Base-by-base conservation (phyloP, 2,888 invertebrate species). In the Dasysyrphus albostriatus region DNA sequence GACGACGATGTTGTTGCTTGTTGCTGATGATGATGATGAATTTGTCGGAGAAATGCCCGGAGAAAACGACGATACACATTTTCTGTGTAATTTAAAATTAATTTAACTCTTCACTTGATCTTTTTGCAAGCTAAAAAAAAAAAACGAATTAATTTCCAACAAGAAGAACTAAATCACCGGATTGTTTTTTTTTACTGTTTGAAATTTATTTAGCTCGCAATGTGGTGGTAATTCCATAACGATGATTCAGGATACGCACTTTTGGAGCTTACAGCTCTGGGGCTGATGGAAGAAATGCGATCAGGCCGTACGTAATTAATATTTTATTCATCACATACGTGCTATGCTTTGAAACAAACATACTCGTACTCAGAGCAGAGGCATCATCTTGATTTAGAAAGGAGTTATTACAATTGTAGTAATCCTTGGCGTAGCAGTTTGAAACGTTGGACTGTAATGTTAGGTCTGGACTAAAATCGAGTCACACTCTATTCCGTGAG, bases 101-200 rank as follows among this genome's bases (percentile, higher is more conserved):
- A 83, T 87, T 87, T 83, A 83, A 75, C 78, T 83, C 87, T 78
- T 87, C 78, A 87, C 78, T 87, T 87, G 87, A 87, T 87, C 83
- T 87, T 83, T 24, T 78, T 75, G 61, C 69, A 56, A 83, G 74
- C 37, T 24, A 59, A 47, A 19, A 47, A 63, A 39, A 77, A 69
- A 49, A 63, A 9, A 32, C 2, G 0, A 14, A 42, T 42, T 42
- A 2, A 63, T 14, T 59, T 7, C 19, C 8, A 59, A 37, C 29
- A 39, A 44, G 63, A 47, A 42, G 51, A 69, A 61, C 58, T 24
- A 83, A 69, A 67, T 67, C 49, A 14, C 24, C 24, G 70, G 61
- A 65, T 74, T 72, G 19, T 58, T 39, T 16, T 61, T 85, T 16
- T 51, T 67, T 24, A 24, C 61, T 85, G 47, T 61, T 39, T 14